phyloP scores from a whole-genome alignment of 1,140 invertebrate genomes.

The Pseudomyrmex cubaensis region DNA sequence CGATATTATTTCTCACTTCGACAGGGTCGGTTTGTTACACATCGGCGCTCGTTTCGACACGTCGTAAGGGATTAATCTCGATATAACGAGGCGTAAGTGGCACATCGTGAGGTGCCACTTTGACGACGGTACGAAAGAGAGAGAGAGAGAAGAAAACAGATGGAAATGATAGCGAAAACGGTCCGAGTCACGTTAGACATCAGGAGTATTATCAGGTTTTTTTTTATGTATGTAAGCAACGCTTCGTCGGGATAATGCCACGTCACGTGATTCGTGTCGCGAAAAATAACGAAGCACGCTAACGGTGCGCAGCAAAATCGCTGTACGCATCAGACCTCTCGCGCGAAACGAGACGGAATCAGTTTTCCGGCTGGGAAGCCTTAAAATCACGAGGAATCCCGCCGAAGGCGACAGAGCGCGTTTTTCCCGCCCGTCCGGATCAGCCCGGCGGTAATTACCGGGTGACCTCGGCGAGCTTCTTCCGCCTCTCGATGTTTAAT shows the following conservation, averaged over 20 bases:
- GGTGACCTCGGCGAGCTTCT: not conserved
- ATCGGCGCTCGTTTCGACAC: conserved; percentile 13
- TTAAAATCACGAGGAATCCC: conserved; percentile 14
- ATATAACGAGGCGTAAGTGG: conserved; percentile 55
- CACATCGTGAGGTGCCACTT: conserved; percentile 41
- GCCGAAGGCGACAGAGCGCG: not conserved
- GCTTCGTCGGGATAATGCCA: conserved; percentile 11
- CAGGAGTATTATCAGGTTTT: not conserved
- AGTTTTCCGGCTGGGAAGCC: not conserved
- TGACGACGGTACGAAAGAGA: conserved; percentile 50
- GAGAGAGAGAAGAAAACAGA: not conserved
- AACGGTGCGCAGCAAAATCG: not conserved
- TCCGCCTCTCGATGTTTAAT: not conserved
- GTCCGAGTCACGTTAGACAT: conserved; percentile 41
- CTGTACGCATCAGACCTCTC: not conserved
- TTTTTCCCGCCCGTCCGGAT: not conserved
- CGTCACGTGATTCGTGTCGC: not conserved
- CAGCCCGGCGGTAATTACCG: conserved; percentile 10
- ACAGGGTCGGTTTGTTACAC: not conserved
- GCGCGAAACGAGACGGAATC: not conserved
- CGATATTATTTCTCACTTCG: not conserved
- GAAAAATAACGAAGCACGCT: conserved; percentile 27
- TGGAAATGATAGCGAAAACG: not conserved
- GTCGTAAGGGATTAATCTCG: conserved; percentile 54
- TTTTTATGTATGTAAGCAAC: not conserved